Conservation (phyloP, 2,113 vertebrate species). For the Patagioenas fasciata region DNA sequence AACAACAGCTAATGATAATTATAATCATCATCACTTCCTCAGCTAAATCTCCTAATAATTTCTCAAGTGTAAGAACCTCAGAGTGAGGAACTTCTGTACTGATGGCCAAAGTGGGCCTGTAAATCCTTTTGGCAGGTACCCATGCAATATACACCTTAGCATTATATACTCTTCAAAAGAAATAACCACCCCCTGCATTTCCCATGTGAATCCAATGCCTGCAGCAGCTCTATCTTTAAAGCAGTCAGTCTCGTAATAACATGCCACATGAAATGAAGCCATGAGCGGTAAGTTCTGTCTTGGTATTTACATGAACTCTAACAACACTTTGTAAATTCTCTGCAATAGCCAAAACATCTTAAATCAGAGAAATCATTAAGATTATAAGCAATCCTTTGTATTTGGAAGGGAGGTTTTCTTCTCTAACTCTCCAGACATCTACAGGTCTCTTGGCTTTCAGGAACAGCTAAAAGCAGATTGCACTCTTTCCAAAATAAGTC, state of each 20-base stretch:
- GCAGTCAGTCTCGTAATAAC: not conserved
- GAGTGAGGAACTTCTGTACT: not conserved
- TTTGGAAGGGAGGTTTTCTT: conserved; percentile 10
- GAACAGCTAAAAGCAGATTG: not conserved
- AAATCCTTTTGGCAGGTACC: not conserved
- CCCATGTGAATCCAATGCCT: not conserved
- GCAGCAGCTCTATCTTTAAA: not conserved
- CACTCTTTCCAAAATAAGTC: conserved; percentile 2
- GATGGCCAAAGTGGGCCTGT: not conserved
- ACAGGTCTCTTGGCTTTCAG: not conserved
- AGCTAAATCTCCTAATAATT: not conserved
- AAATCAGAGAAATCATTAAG: conserved; percentile 2
- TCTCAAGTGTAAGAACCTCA: not conserved
- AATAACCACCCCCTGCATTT: not conserved
- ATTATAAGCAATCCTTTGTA: not conserved
- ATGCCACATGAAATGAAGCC: not conserved
- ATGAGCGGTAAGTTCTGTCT: not conserved
- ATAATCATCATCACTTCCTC: not conserved
- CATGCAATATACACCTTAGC: not conserved
- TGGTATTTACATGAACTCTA: not conserved
- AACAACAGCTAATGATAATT: not conserved
- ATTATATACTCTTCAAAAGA: not conserved
- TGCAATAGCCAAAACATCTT: conserved; percentile 49
- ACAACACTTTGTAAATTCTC: not conserved
- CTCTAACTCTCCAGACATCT: not conserved